Evolutionary conservation across 2,797 vertebrate genomes (phyloP).

Genomic region (Okamejei kenojei): DNA sequence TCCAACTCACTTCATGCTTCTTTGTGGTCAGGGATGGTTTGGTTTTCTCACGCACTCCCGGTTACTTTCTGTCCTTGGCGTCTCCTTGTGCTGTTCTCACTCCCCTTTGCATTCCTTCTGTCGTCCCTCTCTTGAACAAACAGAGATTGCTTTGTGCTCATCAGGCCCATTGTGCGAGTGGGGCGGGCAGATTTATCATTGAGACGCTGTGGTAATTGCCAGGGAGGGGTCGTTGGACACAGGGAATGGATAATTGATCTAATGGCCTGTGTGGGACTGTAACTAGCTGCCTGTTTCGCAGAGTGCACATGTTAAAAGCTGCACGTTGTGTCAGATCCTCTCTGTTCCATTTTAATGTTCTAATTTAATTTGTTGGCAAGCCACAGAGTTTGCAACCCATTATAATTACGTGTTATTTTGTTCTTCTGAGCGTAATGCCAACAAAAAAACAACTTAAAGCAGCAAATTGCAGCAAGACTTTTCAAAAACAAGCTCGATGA

Average conservation of each 20-base stretch:
- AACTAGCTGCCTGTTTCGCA: background rate
- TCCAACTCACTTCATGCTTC: background rate
- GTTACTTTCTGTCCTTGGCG: background rate
- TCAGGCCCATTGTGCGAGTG: background rate
- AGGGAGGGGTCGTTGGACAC: slow-evolving; percentile 5
- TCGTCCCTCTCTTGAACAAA: background rate
- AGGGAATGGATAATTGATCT: slow-evolving; percentile 37
- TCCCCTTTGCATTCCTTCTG: slow-evolving; percentile 8
- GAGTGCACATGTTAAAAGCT: slow-evolving; percentile 7
- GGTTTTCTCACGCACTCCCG: background rate
- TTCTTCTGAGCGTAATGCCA: background rate
- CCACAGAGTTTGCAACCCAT: background rate
- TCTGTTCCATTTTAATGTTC: background rate
- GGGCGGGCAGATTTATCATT: background rate
- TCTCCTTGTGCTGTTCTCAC: background rate
- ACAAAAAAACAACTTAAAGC: background rate
- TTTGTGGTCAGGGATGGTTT: background rate
- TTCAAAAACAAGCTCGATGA: background rate
- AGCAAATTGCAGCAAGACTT: background rate
- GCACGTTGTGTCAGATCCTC: background rate
- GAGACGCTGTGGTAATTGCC: background rate
- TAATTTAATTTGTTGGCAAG: background rate
- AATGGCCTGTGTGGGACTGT: background rate
- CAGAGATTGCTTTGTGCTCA: slow-evolving; percentile 28
- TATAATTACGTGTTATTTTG: background rate